A percentile compares a stretch with the other conserved stretches of the same genome.
Conservation (phyloP, 1,140 invertebrate genomes). For the Macrobrachium rosenbergii region DNA sequence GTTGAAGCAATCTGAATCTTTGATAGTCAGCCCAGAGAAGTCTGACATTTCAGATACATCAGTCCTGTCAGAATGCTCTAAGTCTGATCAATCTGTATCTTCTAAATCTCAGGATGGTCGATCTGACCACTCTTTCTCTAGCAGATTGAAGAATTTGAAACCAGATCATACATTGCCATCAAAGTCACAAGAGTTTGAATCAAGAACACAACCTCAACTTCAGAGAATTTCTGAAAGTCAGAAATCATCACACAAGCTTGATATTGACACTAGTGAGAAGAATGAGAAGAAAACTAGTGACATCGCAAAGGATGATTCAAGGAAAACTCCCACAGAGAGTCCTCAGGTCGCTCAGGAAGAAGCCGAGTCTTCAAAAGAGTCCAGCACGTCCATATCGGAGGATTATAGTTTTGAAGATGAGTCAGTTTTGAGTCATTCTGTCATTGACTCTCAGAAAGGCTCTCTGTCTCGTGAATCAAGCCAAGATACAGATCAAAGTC, state of each 20-base stretch:
- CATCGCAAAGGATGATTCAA: not conserved
- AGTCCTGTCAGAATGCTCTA: constrained; percentile 38
- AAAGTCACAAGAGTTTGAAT: not conserved
- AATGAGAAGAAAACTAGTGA: not conserved
- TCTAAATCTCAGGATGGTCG: constrained; percentile 22
- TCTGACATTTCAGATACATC: constrained; percentile 56
- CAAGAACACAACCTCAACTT: not conserved
- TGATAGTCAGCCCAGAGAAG: constrained; percentile 43
- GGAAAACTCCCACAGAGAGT: not conserved
- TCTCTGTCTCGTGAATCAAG: constrained; percentile 51
- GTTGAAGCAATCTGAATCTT: constrained; percentile 35
- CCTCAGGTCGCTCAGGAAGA: not conserved
- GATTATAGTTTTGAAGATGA: constrained; percentile 54
- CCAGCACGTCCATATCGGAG: constrained; percentile 25
- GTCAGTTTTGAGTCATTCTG: constrained; percentile 20
- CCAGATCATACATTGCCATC: not conserved
- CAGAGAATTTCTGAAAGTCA: not conserved
- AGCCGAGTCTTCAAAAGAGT: constrained; percentile 19
- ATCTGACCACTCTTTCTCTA: not conserved
- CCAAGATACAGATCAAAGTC: constrained; percentile 45
- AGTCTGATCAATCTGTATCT: constrained; percentile 37
- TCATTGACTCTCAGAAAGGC: not conserved
- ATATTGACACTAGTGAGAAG: too few relatives aligned
- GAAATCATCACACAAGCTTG: too few relatives aligned
- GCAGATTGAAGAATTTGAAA: not conserved